Evolutionary conservation across 2,113 vertebrate species (phyloP).

Genomic region (Lathamus discolor): DNA sequence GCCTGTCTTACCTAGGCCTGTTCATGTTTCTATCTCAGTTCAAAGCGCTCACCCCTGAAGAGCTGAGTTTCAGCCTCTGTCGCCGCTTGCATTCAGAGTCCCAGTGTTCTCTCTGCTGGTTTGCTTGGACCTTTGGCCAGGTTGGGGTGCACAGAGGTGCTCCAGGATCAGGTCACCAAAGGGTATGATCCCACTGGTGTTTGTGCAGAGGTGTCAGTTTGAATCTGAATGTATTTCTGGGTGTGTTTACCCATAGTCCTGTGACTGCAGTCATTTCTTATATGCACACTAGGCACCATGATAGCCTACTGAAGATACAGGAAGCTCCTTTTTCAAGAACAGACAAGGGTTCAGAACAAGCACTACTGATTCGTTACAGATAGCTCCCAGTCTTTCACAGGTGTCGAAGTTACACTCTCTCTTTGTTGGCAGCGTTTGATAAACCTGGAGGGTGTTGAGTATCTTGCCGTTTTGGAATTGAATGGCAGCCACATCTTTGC

Average conservation of each 20-base stretch:
- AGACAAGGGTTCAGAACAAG: background rate
- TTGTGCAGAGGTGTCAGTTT: background rate
- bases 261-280: background rate
- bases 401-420: background rate
- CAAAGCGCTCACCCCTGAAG: background rate
- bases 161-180: background rate
- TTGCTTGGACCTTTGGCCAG: background rate
- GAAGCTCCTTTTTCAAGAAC: background rate
- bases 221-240: background rate
- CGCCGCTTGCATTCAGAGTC: background rate
- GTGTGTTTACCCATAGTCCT: background rate
- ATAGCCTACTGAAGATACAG: background rate
- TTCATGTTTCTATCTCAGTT: background rate
- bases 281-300: background rate
- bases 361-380: background rate
- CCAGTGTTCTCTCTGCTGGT: background rate
- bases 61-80: background rate
- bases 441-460: conserved; percentile 4
- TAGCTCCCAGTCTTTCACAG: background rate
- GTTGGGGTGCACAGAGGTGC: background rate
- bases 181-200: background rate
- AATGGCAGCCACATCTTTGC: background rate
- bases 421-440: background rate
- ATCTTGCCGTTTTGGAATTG: background rate
- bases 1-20: background rate